A percentile compares a stretch with the other conserved stretches of the same genome.
Evolutionary conservation across 1,140 invertebrate genomes (phyloP).

Genomic region (Lutraria rhynchaena): DNA sequence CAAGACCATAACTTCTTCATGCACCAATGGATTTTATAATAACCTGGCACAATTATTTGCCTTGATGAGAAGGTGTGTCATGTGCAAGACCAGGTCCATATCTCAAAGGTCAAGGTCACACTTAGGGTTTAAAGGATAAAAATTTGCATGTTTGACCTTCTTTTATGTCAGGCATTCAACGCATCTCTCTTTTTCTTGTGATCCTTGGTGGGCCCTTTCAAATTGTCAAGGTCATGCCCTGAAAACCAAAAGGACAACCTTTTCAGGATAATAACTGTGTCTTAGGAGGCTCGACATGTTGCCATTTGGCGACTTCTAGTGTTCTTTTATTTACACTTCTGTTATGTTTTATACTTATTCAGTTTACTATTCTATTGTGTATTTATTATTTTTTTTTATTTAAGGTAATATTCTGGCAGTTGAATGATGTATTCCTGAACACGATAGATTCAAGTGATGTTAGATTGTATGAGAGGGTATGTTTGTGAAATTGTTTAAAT

Average conservation of each 20-base stretch:
- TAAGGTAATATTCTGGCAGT: constrained; percentile 28
- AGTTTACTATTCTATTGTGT: not conserved
- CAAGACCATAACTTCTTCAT: no score
- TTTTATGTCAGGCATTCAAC: no score
- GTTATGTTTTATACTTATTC: not conserved
- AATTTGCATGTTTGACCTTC: no score
- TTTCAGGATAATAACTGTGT: not conserved
- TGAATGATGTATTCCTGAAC: not conserved
- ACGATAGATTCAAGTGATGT: not conserved
- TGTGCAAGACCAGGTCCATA: no score
- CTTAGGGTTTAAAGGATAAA: no score
- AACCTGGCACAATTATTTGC: no score
- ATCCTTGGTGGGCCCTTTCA: no score
- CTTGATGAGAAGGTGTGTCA: no score
- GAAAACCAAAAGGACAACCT: not conserved
- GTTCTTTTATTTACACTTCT: not conserved
- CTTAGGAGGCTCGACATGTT: not conserved
- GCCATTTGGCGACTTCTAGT: not conserved
- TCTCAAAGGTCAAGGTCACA: no score
- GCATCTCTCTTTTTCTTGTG: no score
- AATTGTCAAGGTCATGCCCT: not conserved
- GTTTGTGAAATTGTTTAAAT: not conserved
- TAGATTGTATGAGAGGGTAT: constrained; percentile 28
- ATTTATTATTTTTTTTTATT: not conserved
- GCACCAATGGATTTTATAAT: no score